Evolutionary conservation across 2,113 vertebrate genomes (phyloP), one percentile per base, ranked within the genome.

Genomic region (Oenanthe oenanthe): DNA sequence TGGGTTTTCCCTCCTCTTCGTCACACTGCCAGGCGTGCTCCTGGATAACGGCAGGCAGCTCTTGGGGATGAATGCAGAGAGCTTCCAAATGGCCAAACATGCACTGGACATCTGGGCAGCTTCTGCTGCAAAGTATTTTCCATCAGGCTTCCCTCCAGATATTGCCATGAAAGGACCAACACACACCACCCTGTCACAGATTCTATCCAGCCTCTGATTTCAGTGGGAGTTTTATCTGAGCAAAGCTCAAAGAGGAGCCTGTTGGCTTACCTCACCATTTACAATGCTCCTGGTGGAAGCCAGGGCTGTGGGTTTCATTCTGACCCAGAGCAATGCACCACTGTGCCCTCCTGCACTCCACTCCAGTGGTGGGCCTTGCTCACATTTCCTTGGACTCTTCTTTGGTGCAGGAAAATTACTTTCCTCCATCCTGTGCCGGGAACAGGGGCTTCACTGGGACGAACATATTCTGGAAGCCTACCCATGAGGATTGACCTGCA

Each of bases 51-150:
- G 79, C 2, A 4, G 86, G 36, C 75, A 90, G 80, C 9, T 95
- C 78, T 63, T 36, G 58, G 32, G 80, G 83, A 94, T 83, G 85
- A 67, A 65, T n/a, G 80, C 73, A 0, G 95, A 88, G 95, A 74
- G 83, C 10, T 81, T 96, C 84, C 82, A 85, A 93, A 88, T 80
- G 90, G 75, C 70, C 36, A 17, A 62, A 91, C 77, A 92, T 4
- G 2, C 56, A 20, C 73, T 5, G 73, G 86, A 89, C 89, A 94
- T 89, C 91, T 96, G 93, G 94, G 89, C 80, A 82, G 45, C 32
- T 88, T 87, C 72, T 94, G 81, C 84, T 95, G 94, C 77, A 32
- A 92, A 91, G 71, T 84, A 91, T 96, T 95, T 95, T 95, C 94
- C 78, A 1, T 83, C 87, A 84, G 92, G 87, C 87, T 95, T 92